Evolutionary conservation across 2,113 vertebrate genomes (phyloP).

Genomic region (Etia nguti): DNA sequence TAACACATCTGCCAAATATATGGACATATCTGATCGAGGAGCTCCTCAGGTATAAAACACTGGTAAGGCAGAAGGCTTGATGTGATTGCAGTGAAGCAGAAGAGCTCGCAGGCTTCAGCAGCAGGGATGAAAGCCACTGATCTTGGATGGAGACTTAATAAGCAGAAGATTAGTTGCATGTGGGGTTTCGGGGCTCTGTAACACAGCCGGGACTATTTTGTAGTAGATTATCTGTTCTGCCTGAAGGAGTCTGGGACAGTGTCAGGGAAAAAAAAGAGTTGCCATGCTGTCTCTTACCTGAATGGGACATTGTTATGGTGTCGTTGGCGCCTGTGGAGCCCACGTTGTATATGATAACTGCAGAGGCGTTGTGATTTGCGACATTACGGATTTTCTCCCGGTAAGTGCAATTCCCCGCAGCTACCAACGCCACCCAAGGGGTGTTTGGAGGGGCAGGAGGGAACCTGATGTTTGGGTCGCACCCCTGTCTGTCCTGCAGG

Average conservation of each 20-base stretch:
- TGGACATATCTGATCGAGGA: not conserved
- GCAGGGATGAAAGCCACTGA: not conserved
- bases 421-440: slow-evolving; percentile 90
- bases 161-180: not conserved
- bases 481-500: slow-evolving; percentile 80
- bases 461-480: slow-evolving; percentile 83
- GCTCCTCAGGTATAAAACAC: not conserved
- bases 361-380: slow-evolving; percentile 86
- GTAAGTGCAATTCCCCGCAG: slow-evolving; percentile 88
- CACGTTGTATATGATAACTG: slow-evolving; percentile 91
- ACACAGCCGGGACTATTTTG: not conserved
- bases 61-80: not conserved
- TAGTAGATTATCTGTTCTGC: not conserved
- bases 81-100: not conserved
- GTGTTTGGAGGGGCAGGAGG: slow-evolving; percentile 63
- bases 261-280: not conserved
- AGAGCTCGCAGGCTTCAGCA: not conserved
- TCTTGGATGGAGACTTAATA: not conserved
- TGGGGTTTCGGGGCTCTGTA: not conserved
- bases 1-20: not conserved
- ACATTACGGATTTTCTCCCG: slow-evolving; percentile 90
- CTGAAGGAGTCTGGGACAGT: not conserved
- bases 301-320: slow-evolving; percentile 92
- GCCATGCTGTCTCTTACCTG: slow-evolving; percentile 75
- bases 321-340: slow-evolving; percentile 85